These are phyloP conservation scores for Zalophus californianus DNA, from an alignment of 2,797 vertebrate species.

Conservation along the genomic window DNA sequence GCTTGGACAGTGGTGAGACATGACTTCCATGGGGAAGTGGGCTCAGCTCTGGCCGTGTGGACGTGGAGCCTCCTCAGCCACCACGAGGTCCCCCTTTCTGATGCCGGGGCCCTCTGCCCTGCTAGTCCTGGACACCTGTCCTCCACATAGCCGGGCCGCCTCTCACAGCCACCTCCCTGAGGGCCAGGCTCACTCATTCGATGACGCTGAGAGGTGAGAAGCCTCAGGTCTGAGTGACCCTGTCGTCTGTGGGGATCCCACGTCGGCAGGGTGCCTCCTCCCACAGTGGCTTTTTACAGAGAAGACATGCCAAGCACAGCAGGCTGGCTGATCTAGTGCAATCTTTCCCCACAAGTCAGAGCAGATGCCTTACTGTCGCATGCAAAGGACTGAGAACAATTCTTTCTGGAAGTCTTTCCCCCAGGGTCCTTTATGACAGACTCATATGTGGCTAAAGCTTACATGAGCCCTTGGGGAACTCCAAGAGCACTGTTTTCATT, in stretches of 20 bases:
- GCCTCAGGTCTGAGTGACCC: not conserved
- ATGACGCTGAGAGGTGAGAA: not conserved
- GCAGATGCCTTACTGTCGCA: not conserved
- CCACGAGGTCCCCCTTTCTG: not conserved
- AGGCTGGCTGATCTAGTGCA: not conserved
- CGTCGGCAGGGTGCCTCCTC: no score
- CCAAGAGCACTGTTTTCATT: not conserved
- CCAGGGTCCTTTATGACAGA: not conserved
- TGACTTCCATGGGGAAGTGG: not conserved
- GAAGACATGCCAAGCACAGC: not conserved
- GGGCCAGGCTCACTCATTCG: not conserved
- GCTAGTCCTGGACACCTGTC: not conserved
- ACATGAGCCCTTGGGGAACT: not conserved
- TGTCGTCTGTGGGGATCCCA: not conserved
- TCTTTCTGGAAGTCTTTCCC: not conserved
- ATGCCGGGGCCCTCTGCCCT: not conserved
- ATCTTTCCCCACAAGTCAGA: not conserved
- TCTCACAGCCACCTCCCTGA: not conserved
- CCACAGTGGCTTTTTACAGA: not conserved
- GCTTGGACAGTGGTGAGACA: not conserved
- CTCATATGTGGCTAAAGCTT: not conserved
- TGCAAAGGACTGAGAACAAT: not conserved
- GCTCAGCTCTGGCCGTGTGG: not conserved
- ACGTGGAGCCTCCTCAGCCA: not conserved
- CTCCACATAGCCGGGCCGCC: accelerated